A percentile compares a stretch with the other conserved stretches of the same genome.
phyloP scores from a whole-genome alignment of 2,888 invertebrate species.

The Acrobasis consociella region DNA sequence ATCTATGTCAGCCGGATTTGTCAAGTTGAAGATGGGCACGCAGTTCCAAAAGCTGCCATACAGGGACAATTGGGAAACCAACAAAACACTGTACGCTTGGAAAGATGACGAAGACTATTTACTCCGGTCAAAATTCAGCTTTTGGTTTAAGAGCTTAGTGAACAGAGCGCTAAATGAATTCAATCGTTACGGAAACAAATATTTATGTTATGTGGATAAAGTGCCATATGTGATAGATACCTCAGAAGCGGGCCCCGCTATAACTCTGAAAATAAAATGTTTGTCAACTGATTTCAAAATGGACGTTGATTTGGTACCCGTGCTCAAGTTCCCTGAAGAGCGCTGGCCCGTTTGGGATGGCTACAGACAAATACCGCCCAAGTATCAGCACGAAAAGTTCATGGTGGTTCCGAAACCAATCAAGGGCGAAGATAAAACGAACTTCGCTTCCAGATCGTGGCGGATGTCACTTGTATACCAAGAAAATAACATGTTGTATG shows the following conservation, averaged over 20 bases:
- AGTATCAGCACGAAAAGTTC: conserved; percentile 3
- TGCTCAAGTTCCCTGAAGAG: conserved; percentile 67
- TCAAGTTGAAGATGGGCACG: conserved; percentile 63
- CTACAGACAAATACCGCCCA: conserved; percentile 42
- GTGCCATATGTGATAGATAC: conserved; percentile 58
- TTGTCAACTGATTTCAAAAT: conserved; percentile 46
- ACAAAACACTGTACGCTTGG: conserved; percentile 64
- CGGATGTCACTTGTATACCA: conserved; percentile 79
- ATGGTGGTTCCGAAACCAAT: conserved; percentile 47
- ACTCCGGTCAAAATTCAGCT: conserved; percentile 67
- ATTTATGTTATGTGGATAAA: conserved; percentile 46
- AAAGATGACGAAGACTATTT: conserved; percentile 64
- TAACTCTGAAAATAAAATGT: conserved; percentile 68
- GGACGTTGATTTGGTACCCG: conserved; percentile 80
- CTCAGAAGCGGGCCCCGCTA: conserved; percentile 77
- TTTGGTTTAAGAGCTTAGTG: conserved; percentile 81
- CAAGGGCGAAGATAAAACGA: conserved; percentile 37
- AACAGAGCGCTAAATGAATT: conserved; percentile 62
- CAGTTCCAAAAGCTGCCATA: conserved; percentile 56
- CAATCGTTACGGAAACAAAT: conserved; percentile 1
- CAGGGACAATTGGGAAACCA: conserved; percentile 49
- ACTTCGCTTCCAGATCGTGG: conserved; percentile 67
- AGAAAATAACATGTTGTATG: conserved; percentile 71
- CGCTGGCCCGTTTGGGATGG: conserved; percentile 60
- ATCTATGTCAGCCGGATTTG: conserved; percentile 66